Base-by-base conservation (phyloP, 2,113 vertebrate genomes). In the Cyphomyrus plagiostoma region DNA sequence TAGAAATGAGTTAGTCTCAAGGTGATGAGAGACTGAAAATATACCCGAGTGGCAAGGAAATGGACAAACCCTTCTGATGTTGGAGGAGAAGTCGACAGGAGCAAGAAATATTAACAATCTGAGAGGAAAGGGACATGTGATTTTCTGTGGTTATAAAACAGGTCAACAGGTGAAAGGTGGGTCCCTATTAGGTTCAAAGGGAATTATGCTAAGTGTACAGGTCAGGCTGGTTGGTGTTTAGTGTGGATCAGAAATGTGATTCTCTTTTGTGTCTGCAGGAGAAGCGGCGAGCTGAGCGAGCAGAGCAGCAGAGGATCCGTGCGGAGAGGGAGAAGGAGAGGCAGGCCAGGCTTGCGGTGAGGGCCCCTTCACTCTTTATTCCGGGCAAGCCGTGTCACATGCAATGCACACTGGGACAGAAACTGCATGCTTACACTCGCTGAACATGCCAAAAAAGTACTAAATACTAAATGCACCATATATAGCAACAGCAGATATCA, bases 251-350 rank as follows among this genome's bases (percentile, higher is more conserved):
- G 35, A 53, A 39, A 70, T 45, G 46, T n/a, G 11, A 42, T 21
- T n/a, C 11, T 4, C 26, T 49, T 48, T 49, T 53, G 39, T 87
- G 82, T 82, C 90, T 53, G 9, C 89, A 95, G 95, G 95, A 96
- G 42, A 95, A 95, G 86, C 95, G 95, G 23, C 93, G 95, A 52
- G 46, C 92, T 3, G 95, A 95, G 94, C 91, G 95, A 86, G 93
- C 95, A 0, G 96, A 96, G 17, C 94, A 95, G 91, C 94, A 93
- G 91, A 95, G 96, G 92, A 83, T 95, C 93, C 95, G 94, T 30
- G 0, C 95, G 1, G 95, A 96, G 85, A 93, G 92, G 83, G 95
- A 96, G 92, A 96, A 93, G 82, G 93, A 94, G 92, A 94, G 95
- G 66, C 95, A 95, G 92, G 62, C 92, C 53, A 94, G 94, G 56